Evolutionary conservation across 2,113 vertebrate species (phyloP).

Genomic region (Porphyrio hochstetteri): DNA sequence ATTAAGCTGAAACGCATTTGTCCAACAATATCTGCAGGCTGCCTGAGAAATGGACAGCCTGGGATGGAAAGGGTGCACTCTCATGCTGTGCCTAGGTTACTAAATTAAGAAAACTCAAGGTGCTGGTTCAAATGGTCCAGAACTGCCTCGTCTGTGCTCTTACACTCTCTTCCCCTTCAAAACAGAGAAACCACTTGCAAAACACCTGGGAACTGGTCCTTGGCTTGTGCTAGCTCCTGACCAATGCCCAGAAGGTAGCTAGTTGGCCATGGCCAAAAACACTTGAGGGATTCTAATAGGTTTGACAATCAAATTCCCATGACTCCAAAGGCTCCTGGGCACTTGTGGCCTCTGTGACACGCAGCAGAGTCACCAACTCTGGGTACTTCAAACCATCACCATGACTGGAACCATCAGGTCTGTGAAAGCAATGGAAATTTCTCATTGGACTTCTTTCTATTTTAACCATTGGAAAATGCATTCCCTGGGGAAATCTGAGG

Average conservation of each 20-base stretch:
- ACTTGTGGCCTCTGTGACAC: neutral
- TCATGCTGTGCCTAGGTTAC: accelerated
- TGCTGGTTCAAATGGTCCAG: neutral
- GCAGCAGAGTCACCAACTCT: neutral
- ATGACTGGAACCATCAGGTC: accelerated
- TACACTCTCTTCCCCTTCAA: neutral
- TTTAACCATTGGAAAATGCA: neutral
- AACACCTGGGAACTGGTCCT: accelerated
- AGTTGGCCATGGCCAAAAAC: neutral
- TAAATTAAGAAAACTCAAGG: too few species aligned
- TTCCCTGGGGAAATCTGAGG: neutral
- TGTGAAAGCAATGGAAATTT: neutral
- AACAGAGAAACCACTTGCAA: neutral
- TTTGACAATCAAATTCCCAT: neutral
- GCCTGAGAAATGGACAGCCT: neutral
- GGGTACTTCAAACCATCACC: accelerated
- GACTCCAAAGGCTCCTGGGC: neutral
- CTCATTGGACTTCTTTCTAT: neutral
- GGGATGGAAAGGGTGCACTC: neutral
- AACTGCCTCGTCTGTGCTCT: neutral
- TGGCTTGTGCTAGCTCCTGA: neutral
- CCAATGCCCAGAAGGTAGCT: neutral
- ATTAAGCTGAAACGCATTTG: accelerated
- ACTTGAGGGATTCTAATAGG: neutral
- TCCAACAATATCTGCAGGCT: neutral